A percentile compares a stretch with the other conserved stretches of the same genome.
phyloP scores from a whole-genome alignment of 2,113 vertebrate species.

The Gymnobelideus leadbeateri region DNA sequence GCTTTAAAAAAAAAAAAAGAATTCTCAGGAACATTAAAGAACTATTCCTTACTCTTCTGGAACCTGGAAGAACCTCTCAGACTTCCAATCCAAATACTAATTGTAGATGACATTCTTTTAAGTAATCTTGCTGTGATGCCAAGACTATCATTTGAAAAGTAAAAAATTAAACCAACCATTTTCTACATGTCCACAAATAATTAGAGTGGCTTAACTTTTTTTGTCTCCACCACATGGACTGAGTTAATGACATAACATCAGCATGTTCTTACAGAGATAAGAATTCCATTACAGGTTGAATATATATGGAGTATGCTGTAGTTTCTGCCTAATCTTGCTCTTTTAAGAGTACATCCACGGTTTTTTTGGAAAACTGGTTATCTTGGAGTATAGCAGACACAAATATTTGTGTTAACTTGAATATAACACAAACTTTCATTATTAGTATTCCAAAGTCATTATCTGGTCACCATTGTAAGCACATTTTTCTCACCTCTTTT shows the following conservation, averaged over 20 bases:
- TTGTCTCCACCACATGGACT: not conserved
- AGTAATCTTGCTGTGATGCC: not conserved
- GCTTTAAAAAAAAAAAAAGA: too few species aligned
- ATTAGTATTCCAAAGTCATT: not conserved
- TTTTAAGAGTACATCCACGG: not conserved
- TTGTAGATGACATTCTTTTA: not conserved
- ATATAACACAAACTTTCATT: not conserved
- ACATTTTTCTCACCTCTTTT: not conserved
- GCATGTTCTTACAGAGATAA: not conserved
- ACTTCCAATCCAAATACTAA: not conserved
- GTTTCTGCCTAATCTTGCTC: not conserved
- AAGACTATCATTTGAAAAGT: not conserved
- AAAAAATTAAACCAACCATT: not conserved
- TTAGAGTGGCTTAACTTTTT: not conserved
- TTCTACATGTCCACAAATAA: not conserved
- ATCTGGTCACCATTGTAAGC: not conserved
- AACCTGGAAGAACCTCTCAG: not conserved
- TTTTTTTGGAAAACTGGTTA: not conserved
- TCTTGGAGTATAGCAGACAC: not conserved
- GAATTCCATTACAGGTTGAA: not conserved
- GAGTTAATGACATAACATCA: not conserved
- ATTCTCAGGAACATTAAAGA: not conserved
- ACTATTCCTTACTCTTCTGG: not conserved
- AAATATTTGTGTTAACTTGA: not conserved
- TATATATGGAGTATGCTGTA: not conserved